Percentiles rank a stretch among this genome's conserved stretches.
Conservation (phyloP, 2,113 vertebrate genomes). For the Passer domesticus region DNA sequence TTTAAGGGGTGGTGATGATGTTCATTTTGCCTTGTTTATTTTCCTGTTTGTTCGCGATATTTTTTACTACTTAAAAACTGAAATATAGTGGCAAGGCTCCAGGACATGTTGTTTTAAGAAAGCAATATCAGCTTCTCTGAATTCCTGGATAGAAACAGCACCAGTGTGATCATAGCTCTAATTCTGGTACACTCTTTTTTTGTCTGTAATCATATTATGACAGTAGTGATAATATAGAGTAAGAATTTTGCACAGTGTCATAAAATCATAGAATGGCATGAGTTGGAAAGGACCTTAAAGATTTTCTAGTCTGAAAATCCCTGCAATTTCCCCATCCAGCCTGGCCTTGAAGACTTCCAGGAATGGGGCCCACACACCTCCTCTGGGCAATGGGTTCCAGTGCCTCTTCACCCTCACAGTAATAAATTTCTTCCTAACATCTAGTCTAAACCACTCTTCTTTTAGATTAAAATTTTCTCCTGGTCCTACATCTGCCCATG, state of each 20-base stretch:
- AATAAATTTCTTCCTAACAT: background rate
- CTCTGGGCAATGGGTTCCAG: fast-evolving
- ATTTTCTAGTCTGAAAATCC: background rate
- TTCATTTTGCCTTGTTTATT: background rate
- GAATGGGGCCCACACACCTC: background rate
- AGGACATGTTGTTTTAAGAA: background rate
- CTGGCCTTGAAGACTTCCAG: background rate
- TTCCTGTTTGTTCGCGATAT: fast-evolving
- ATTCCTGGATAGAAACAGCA: background rate
- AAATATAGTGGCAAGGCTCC: background rate
- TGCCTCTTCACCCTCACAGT: background rate
- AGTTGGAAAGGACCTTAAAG: background rate
- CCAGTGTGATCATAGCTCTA: background rate
- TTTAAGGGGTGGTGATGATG: background rate
- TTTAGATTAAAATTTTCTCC: background rate
- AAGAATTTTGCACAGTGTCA: background rate
- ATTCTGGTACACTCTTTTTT: background rate
- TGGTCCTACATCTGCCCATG: background rate
- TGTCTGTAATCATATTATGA: background rate
- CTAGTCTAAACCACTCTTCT: background rate
- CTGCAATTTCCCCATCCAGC: background rate
- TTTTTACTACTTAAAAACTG: background rate
- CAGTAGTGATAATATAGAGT: background rate
- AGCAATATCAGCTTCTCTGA: background rate
- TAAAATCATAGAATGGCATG: background rate